Base-by-base conservation (phyloP, 2,113 vertebrate genomes). In the Mus spicilegus region DNA sequence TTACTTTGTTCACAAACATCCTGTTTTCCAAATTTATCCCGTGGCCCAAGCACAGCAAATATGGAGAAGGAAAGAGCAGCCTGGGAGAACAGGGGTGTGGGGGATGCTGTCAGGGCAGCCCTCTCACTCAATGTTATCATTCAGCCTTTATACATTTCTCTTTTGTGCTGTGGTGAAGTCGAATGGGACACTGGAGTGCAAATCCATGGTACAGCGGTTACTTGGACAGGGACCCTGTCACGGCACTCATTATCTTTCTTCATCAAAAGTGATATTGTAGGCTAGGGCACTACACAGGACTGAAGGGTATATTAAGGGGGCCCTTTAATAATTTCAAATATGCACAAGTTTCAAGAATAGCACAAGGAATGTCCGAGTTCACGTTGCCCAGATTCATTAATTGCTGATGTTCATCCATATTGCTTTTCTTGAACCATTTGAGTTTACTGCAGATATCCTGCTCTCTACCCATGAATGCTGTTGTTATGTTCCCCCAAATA, bases 101-200 rank as follows among this genome's bases (percentile, higher is more conserved):
- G 72, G 72, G 42, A 33, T 56, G 39, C 0, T 22, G 85, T 86
- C 7, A 42, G 13, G 69, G 36, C 16, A 30, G 46, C 22, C 16
- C 24, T 81, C 28, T 54, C 72, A 92, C 51, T 6, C 33, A 70
- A 46, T 5, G 14, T 13, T 61, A 33, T 63, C 22, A 61, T 33
- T 70, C 67, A 87, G 76, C 20, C 63, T 69, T 93, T 93, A 88
- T 75, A 94, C 65, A 16, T 36, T 92, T 61, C 14, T 13, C 70
- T 58, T 94, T 70, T 46, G 80, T 39, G 17, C 16, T 56, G 36
- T 78, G 24, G 67, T 87, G 28, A 93, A 78, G 89, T 69, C 61
- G 16, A 67, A 46, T 10, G 33, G 65, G 39, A 87, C 28, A 13
- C 22, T 42, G 49, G 17, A 6, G 28, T 33, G 5, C 20, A 61